phyloP scores from a whole-genome alignment of 30 jellyfish, hydroid and myxozoan species.

The Clytia hemisphaerica region DNA sequence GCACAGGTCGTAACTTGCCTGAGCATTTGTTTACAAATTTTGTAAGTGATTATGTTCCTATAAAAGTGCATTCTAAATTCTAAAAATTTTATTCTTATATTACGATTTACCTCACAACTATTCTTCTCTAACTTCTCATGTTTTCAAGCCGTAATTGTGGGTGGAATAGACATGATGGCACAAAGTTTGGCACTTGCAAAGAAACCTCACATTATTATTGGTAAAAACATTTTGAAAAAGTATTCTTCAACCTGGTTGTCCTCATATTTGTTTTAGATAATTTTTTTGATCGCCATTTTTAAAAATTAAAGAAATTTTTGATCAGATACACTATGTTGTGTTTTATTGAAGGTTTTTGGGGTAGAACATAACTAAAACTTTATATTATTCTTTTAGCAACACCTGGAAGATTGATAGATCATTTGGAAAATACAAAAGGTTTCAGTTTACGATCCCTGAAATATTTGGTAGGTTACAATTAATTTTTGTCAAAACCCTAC shows the following conservation, averaged over 20 bases:
- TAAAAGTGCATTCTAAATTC: no score
- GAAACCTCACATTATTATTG: slow-evolving; percentile 92
- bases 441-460: slow-evolving; percentile 73
- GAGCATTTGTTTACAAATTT: no score
- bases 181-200: slow-evolving; percentile 96
- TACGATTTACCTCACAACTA: no score
- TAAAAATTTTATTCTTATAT: no score
- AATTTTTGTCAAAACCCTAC: not conserved
- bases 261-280: not conserved
- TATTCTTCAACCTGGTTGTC: not conserved
- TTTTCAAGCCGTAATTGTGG: slow-evolving; percentile 85
- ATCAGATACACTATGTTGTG: not conserved
- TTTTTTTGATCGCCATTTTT: not conserved
- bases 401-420: slow-evolving; percentile 98
- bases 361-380: not conserved
- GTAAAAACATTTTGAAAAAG: slow-evolving; percentile 37
- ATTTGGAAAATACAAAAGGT: slow-evolving; percentile 96
- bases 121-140: no score
- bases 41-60: no score
- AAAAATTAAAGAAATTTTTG: not conserved
- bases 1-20: no score
- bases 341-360: not conserved
- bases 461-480: slow-evolving; percentile 50
- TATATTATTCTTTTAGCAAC: slow-evolving; percentile 53
- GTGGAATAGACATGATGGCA: slow-evolving; percentile 92